Base-by-base conservation (phyloP, 2,113 vertebrate species). In the Hemiprocne comata region DNA sequence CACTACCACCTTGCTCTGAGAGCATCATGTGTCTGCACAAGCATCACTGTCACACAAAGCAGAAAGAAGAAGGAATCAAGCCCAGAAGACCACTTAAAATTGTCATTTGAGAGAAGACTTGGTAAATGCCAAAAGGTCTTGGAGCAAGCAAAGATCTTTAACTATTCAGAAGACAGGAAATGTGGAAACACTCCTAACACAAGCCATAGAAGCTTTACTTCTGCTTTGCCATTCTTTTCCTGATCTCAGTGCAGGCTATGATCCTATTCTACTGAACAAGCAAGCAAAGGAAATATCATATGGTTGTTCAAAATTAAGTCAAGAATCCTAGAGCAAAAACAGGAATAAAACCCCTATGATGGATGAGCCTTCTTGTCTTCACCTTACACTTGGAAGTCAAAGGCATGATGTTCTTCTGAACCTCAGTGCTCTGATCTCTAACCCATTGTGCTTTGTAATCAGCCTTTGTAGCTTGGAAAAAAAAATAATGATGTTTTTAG, bases 171-270 rank as follows among this genome's bases (percentile, higher is more conserved):
- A 79, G 93, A 36, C 16, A 17, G 4, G 8, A 67, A 40, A 84
- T 8, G 38, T n/a, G 25, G 28, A 54, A 77, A 55, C 40, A 40
- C n/a, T 42, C n/a, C 55, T 4, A 0, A 0, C 3, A 50, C 13
- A 25, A 90, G 31, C 51, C 60, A 11, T 5, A 72, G 57, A 57
- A 58, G 36, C 6, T 87, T 85, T 55, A 16, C 38, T 31, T 86
- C 42, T 21, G 7, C 21, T 44, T 53, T 50, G 34, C 40, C 54
- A 64, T n/a, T n/a, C 16, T 29, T 60, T 21, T 34, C 50, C 29
- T 83, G 48, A 86, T 67, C 33, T 60, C 78, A 74, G 60, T 25
- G 38, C 31, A 73, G 62, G 5, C 55, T 77, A 14, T 42, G 34
- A 70, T 34, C 13, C 11, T 44, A 28, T 57, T 29, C 17, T 20